phyloP scores from a whole-genome alignment of 2,797 vertebrate genomes.

The Cynopterus sphinx region DNA sequence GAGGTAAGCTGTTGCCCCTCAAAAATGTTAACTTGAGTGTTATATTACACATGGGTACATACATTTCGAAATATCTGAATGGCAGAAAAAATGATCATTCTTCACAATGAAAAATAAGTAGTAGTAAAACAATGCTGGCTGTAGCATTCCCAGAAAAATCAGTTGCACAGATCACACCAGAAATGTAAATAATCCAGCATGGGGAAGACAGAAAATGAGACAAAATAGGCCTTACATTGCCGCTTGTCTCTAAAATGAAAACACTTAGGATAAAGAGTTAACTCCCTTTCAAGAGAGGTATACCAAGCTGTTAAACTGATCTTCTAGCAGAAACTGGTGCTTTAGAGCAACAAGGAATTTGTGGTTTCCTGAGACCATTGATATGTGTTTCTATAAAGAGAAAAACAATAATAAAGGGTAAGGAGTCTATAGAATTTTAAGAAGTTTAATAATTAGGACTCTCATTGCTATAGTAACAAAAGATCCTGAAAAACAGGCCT shows the following conservation, averaged over 20 bases:
- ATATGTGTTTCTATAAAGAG: neutral
- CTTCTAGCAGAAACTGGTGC: neutral
- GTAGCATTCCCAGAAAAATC: neutral
- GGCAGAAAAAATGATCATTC: neutral
- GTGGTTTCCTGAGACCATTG: neutral
- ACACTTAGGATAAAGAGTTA: neutral
- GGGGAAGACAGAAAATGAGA: neutral
- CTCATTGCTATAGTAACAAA: neutral
- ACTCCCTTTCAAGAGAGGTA: neutral
- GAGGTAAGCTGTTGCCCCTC: neutral
- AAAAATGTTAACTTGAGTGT: neutral
- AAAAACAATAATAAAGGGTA: neutral
- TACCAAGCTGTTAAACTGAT: neutral
- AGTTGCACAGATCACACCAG: neutral
- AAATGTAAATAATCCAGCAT: neutral
- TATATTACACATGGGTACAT: neutral
- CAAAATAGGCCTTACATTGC: neutral
- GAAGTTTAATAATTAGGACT: neutral
- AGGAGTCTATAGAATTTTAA: neutral
- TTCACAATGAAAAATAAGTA: neutral
- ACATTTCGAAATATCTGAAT: neutral
- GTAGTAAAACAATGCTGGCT: neutral
- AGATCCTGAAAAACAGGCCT: neutral
- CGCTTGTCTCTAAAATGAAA: neutral
- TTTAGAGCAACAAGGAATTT: neutral